Base-by-base conservation (phyloP, 2,888 invertebrate species). In the Disparrhopalites patrizii region DNA sequence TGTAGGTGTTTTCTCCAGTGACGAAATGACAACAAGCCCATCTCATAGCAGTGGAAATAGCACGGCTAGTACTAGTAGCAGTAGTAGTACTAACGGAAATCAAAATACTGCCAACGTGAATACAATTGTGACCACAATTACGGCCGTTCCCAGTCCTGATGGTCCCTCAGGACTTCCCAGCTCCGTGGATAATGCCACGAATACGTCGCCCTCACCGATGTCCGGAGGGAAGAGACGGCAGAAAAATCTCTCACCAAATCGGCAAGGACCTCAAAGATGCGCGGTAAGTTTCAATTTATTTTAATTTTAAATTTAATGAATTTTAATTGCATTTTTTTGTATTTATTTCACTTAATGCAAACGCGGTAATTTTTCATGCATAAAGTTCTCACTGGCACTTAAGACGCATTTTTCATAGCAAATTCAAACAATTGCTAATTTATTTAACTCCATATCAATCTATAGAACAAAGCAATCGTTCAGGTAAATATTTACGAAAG, bases 251-350 rank as follows among this genome's bases (percentile, higher is more conserved):
- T 93, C 93, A 47, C 93, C 93, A 47, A 93, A 91, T 80, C 82
- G 93, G 69, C 92, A 93, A 81, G 93, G 93, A 68, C 92, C 92
- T 57, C 93, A 93, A 78, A 91, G 91, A 79, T 93, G 93, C 81
- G 92, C 91, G 85, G 93, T 94, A 81, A 82, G 81, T 62, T 36
- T 28, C 10, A 28, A 65, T 43, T 20, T 43, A 43, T 47, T 40
- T 18, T 40, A 18, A 18, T 40, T 3, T 40, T 40, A 40, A 40
- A 4, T 40, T 5, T 13, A 18, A 40, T n/a, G n/a, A n/a, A n/a
- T n/a, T n/a, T n/a, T n/a, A n/a, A n/a, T n/a, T n/a, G n/a, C n/a
- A n/a, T n/a, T n/a, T n/a, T n/a, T n/a, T n/a, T n/a, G n/a, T n/a
- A n/a, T n/a, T n/a, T n/a, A n/a, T n/a, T n/a, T n/a, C n/a, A n/a